Percentiles rank a stretch among this genome's conserved stretches.
Evolutionary conservation across 2,888 invertebrate species (phyloP).

Genomic region (Scaptomyza parva): DNA sequence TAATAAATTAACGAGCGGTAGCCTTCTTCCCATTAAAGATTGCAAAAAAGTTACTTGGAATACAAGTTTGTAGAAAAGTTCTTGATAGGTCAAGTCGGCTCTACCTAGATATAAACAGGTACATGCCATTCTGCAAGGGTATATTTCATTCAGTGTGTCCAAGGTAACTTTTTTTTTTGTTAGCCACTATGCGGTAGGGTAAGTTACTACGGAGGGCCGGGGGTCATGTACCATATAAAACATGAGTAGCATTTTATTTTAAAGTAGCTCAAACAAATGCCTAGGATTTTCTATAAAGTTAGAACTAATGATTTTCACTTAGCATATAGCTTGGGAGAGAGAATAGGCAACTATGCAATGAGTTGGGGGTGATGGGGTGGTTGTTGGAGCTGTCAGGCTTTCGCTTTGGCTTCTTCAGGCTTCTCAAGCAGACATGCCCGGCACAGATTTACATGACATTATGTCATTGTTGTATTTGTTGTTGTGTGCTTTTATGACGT

Average conservation of each 20-base stretch:
- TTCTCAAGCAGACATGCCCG: conserved; percentile 29
- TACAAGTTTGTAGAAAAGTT: too few relatives aligned
- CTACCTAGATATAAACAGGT: neutral
- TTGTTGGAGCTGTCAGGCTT: conserved; percentile 5
- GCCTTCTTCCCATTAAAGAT: too few relatives aligned
- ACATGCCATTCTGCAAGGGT: neutral
- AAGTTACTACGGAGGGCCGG: neutral
- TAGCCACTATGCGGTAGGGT: neutral
- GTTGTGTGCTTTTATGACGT: conserved; percentile 76
- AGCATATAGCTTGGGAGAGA: conserved; percentile 36
- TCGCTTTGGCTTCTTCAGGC: conserved; percentile 6
- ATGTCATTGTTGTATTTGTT: conserved; percentile 64
- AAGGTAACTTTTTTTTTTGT: neutral
- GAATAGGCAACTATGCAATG: neutral
- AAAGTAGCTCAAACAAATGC: conserved; percentile 78
- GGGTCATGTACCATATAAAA: conserved; percentile 54
- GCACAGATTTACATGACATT: conserved; percentile 80
- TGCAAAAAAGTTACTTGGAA: too few relatives aligned
- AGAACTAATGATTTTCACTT: conserved; percentile 77
- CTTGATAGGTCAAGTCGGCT: too few relatives aligned
- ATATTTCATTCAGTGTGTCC: neutral
- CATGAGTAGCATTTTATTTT: conserved; percentile 77
- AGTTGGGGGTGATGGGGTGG: neutral
- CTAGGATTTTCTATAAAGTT: conserved; percentile 71
- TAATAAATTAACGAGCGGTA: too few relatives aligned